Conservation (phyloP, 2,797 vertebrate species). For the Eremophila alpestris region DNA sequence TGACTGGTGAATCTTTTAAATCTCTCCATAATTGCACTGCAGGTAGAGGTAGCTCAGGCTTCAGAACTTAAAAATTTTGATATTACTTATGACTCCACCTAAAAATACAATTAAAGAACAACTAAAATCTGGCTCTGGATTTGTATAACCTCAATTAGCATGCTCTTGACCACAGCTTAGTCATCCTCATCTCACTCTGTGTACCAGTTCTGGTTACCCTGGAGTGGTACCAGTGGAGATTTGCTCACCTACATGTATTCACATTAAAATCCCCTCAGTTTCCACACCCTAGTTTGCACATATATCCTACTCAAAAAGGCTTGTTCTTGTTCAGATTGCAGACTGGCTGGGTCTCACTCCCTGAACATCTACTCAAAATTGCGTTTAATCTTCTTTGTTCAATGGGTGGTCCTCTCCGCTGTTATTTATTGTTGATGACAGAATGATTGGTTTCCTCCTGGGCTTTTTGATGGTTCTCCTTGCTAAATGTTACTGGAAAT, state of each 20-base stretch:
- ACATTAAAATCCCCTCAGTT: not conserved
- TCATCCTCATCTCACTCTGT: not conserved
- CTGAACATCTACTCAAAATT: not conserved
- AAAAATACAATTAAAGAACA: not conserved
- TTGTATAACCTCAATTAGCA: not conserved
- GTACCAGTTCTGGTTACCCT: not conserved
- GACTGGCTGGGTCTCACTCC: not conserved
- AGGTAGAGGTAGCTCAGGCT: not conserved
- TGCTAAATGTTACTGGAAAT: not conserved
- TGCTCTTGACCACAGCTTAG: not conserved
- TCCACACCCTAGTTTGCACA: not conserved
- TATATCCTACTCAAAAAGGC: not conserved
- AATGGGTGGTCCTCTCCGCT: not conserved
- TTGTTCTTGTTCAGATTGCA: not conserved
- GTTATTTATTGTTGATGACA: slow-evolving; percentile 5
- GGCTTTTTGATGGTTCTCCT: not conserved
- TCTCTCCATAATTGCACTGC: not conserved
- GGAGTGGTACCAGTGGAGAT: not conserved
- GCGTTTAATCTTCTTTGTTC: not conserved
- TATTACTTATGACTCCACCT: not conserved
- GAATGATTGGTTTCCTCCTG: slow-evolving; percentile 15
- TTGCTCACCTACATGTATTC: not conserved
- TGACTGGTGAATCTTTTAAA: not conserved
- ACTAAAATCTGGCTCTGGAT: not conserved
- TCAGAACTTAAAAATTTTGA: not conserved